A percentile compares a stretch with the other conserved stretches of the same genome.
Evolutionary conservation across 2,888 invertebrate genomes (phyloP).

Genomic region (Anthrax anthrax): DNA sequence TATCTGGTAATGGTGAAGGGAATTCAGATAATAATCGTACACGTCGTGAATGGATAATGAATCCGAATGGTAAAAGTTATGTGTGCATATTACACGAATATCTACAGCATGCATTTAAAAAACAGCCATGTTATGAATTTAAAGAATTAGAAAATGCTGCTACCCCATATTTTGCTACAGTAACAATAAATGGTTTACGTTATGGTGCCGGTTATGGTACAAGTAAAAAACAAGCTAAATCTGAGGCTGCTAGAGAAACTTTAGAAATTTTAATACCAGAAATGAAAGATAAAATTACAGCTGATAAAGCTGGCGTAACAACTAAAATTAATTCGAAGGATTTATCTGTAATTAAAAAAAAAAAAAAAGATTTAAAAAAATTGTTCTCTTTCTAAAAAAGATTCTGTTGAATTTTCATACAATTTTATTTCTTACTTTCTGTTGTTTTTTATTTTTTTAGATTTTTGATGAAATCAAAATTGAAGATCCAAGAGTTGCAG

Average conservation of each 20-base stretch:
- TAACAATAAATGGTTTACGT: constrained; percentile 79
- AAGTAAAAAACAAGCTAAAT: constrained; percentile 92
- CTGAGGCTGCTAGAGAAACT: constrained; percentile 80
- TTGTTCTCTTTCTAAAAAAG: too few relatives aligned
- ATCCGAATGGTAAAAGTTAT: constrained; percentile 90
- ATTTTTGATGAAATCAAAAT: constrained; percentile 89
- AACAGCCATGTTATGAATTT: constrained; percentile 86
- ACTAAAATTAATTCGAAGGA: constrained; percentile 36
- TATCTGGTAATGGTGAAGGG: constrained; percentile 31
- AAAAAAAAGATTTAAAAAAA: too few relatives aligned
- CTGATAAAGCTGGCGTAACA: constrained; percentile 33
- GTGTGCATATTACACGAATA: constrained; percentile 96
- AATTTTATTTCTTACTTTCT: not conserved
- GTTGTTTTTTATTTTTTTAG: too few relatives aligned
- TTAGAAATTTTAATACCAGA: constrained; percentile 85
- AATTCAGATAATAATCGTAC: constrained; percentile 23
- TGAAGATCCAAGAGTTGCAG: constrained; percentile 84
- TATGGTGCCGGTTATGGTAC: constrained; percentile 90
- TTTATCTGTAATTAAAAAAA: constrained; percentile 32
- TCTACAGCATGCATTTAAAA: constrained; percentile 85
- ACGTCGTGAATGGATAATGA: constrained; percentile 86
- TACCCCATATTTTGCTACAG: constrained; percentile 87
- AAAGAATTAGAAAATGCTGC: constrained; percentile 87
- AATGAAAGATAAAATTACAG: constrained; percentile 67
- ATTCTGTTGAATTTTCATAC: not conserved